Base-by-base conservation (phyloP, 2,888 invertebrate genomes). In the Deilephila elpenor region DNA sequence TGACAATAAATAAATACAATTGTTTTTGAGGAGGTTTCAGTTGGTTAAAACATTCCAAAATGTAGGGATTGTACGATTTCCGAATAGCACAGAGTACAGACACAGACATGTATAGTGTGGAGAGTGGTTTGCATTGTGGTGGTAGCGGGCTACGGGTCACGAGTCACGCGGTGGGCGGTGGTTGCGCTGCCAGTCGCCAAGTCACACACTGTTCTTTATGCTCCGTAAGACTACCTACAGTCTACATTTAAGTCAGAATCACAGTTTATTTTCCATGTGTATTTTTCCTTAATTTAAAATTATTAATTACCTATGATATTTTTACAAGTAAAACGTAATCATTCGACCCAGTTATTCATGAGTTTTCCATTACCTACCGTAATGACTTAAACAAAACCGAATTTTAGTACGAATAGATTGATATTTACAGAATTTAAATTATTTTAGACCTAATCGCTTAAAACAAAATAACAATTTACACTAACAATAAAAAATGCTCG, bases 391-490 rank as follows among this genome's bases (percentile, higher is more conserved):
- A 89, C 88, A 88, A 91, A 91, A 91, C 90, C 92, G 87, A 91
- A 89, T 86, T 91, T 91, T 89, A 92, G 89, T 91, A 90, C 80
- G 88, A 86, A 91, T 92, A 93, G 89, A 91, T 90, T 91, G 83
- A 85, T 94, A 94, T 93, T 93, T 93, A 93, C 94, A 93, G 82
- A 83, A 84, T 91, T 93, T 93, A 93, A 93, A 90, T 94, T 93
- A 94, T 83, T 91, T 92, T 94, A 93, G 88, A 91, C 85, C 89
- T 93, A 93, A 85, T 88, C 88, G 88, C 94, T 94, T 94, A 94
- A 93, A 94, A 94, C 94, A 94, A 94, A 94, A 93, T 94, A 94
- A 94, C 94, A 94, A 94, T 94, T 93, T 93, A 94, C 93, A 93
- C 92, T 94, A 93, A 93, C 93, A 89, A 92, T 93, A 92, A 92